Evolutionary conservation across 1,140 invertebrate species (phyloP).

Genomic region (Penaeus japonicus): DNA sequence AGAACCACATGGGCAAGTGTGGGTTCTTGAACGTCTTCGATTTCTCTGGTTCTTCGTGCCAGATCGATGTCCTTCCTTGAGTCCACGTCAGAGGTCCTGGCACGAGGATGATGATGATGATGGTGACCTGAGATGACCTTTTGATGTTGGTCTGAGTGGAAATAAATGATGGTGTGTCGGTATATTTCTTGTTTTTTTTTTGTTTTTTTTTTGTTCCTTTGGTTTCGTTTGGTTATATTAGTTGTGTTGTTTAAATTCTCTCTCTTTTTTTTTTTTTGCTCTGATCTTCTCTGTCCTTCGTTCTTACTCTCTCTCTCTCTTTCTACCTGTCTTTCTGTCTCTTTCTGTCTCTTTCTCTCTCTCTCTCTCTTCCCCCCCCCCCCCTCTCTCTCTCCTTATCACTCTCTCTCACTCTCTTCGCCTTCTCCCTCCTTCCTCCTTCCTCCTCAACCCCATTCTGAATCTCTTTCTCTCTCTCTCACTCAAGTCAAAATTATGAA

Average conservation of each 20-base stretch:
- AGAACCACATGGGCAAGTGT: constrained; percentile 54
- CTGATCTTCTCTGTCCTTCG: not conserved
- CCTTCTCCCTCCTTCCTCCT: not conserved
- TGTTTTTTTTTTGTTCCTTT: not conserved
- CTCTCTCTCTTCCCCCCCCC: not conserved
- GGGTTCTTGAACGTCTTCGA: constrained; percentile 56
- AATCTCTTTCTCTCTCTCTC: not conserved
- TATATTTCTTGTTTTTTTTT: not conserved
- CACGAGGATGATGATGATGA: not conserved
- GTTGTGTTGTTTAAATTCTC: not conserved
- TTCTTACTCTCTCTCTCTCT: not conserved
- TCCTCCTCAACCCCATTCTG: not conserved
- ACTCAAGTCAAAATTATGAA: too few relatives aligned
- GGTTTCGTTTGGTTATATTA: not conserved
- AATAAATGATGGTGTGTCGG: too few relatives aligned
- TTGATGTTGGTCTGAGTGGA: too few relatives aligned
- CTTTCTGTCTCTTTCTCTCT: not conserved
- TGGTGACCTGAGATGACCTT: not conserved
- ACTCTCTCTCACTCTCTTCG: not conserved
- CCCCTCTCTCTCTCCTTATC: not conserved
- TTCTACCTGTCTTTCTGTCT: not conserved
- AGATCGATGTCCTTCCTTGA: constrained; percentile 29
- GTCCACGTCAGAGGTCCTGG: too few relatives aligned
- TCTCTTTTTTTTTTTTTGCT: not conserved
- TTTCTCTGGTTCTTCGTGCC: constrained; percentile 23